Conservation (phyloP, 1,140 invertebrate species). For the Drosophila carrolli region DNA sequence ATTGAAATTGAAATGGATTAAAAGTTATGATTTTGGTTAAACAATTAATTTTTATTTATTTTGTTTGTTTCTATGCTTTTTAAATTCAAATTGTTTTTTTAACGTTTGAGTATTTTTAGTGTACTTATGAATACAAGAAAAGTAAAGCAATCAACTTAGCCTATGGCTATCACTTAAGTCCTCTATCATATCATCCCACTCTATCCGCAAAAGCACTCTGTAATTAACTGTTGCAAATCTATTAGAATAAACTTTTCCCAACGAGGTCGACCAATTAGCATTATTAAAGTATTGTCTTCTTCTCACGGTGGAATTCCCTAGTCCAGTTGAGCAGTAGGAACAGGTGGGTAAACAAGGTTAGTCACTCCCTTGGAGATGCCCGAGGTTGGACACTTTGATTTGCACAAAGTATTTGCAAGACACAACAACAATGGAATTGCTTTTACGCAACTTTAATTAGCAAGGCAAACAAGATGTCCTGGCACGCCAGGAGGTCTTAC, state of each 20-base stretch:
- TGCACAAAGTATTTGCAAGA: slow-evolving; percentile 74
- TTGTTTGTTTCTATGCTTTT: no score
- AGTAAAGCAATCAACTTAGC: not conserved
- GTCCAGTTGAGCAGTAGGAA: not conserved
- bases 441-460: slow-evolving; percentile 75
- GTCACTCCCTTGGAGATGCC: slow-evolving; percentile 9
- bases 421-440: slow-evolving; percentile 61
- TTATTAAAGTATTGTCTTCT: slow-evolving; percentile 55
- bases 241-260: slow-evolving; percentile 15
- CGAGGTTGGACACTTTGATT: slow-evolving; percentile 61
- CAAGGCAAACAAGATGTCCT: slow-evolving; percentile 65
- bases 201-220: slow-evolving; percentile 8
- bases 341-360: slow-evolving; percentile 35
- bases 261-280: slow-evolving; percentile 55
- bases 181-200: not conserved
- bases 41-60: no score
- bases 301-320: slow-evolving; percentile 2
- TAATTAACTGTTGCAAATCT: slow-evolving; percentile 31
- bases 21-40: no score
- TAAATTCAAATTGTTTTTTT: no score
- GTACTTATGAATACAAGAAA: not conserved
- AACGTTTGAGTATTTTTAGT: not conserved
- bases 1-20: no score
- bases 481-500: slow-evolving; percentile 10
- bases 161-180: not conserved